Percentiles rank a stretch among this genome's conserved stretches.
Evolutionary conservation across 2,888 invertebrate genomes (phyloP).

Genomic region (Ferdinandea cuprea): DNA sequence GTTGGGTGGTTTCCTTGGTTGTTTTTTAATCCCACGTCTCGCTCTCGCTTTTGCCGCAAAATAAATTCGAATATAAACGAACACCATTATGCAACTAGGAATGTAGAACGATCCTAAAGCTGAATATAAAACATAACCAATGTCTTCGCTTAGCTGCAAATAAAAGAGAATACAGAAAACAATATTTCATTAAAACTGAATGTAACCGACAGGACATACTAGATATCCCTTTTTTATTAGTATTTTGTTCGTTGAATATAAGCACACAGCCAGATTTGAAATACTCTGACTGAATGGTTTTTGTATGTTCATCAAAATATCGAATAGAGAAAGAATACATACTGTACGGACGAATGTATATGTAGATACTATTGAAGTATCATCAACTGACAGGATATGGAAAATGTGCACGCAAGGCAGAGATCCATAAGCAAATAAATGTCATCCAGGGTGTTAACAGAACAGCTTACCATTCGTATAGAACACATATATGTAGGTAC

Average conservation of each 20-base stretch:
- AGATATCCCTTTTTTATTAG: constrained; percentile 2
- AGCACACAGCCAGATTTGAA: constrained; percentile 7
- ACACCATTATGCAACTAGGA: constrained; percentile 99
- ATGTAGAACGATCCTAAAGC: constrained; percentile 99
- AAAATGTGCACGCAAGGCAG: constrained; percentile 6
- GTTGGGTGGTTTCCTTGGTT: constrained; percentile 85
- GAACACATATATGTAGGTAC: constrained; percentile 7
- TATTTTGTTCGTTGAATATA: background rate
- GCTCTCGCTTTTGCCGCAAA: constrained; percentile 97
- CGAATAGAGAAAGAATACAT: background rate
- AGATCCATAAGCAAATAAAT: constrained; percentile 45
- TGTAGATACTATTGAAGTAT: background rate
- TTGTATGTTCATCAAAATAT: constrained; percentile 12
- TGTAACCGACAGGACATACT: constrained; percentile 21
- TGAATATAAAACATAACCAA: constrained; percentile 98
- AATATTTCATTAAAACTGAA: constrained; percentile 38
- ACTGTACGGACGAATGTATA: too few species aligned
- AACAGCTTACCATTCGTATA: constrained; percentile 20
- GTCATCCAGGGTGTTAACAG: constrained; percentile 44
- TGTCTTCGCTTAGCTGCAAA: constrained; percentile 95
- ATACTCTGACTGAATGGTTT: constrained; percentile 9
- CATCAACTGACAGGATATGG: constrained; percentile 25
- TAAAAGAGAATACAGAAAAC: constrained; percentile 43
- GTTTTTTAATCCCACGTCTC: constrained; percentile 92
- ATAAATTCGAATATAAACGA: constrained; percentile 99